Base-by-base conservation (phyloP, 2,113 vertebrate species). In the Periophthalmus modestus region DNA sequence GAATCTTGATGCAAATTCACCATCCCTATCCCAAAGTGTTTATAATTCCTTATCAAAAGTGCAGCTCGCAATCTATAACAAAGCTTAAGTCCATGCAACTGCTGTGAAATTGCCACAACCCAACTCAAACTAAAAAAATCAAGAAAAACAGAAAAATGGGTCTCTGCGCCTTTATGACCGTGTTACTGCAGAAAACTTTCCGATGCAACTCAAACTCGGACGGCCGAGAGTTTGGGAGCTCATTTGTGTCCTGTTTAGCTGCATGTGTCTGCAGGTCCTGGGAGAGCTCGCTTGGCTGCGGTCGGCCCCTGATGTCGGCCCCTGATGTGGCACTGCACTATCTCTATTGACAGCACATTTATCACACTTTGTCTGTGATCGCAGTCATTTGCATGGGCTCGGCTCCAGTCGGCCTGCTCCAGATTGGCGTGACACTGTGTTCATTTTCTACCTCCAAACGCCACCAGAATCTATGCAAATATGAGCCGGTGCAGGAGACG, bases 331-430 rank as follows among this genome's bases (percentile, higher is more conserved):
- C 70, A 63, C 61, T 9, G 58, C 81, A 68, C 87, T 77, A 81
- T 86, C 85, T 84, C 77, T 77, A 87, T 78, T 87, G 88, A 87
- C 87, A 89, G 85, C 87, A 78, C 85, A 89, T 89, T 91, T 84
- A 87, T 89, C 88, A 89, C 89, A 91, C 88, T 87, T 86, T 88
- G 83, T 82, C 85, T 88, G 82, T 73, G 81, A 81, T 84, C 77
- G 76, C 74, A 71, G 82, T 82, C 82, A 89, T 89, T 87, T 89
- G 85, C 86, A 86, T 84, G 77, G 89, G 87, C 84, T 24, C 68
- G 6, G 78, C 70, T 87, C 85, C 88, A 87, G 83, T 63, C 61
- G 12, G 78, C 81, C 72, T 55, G 68, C 81, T 75, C 57, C 78
- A 82, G 82, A 85, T 75, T 80, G 82, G 65, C 33, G 39, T 87